Percentiles rank a stretch among this genome's conserved stretches.
Evolutionary conservation across 2,113 vertebrate genomes (phyloP).

Genomic region (Rhegmatorhina hoffmannsi): DNA sequence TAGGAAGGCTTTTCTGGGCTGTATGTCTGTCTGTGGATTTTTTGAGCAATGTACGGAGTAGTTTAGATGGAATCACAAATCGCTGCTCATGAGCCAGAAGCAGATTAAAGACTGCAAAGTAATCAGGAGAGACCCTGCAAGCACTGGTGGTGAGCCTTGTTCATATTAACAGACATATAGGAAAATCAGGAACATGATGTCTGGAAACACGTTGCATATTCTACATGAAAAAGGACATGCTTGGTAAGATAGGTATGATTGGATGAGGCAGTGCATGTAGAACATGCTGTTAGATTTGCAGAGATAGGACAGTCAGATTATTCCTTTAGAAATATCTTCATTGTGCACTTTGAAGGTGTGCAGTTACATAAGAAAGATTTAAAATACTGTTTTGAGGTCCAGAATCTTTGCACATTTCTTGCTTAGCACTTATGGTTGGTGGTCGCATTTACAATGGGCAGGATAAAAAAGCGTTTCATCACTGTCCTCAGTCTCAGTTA

Average conservation of each 20-base stretch:
- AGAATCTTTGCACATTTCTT: background rate
- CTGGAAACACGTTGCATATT: background rate
- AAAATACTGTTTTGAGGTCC: background rate
- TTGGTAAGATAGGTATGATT: background rate
- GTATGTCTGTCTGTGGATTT: background rate
- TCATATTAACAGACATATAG: background rate
- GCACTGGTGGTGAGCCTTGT: background rate
- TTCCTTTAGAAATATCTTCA: background rate
- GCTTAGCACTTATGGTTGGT: background rate
- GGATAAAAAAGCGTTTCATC: background rate
- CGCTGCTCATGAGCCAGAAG: background rate
- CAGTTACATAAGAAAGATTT: background rate
- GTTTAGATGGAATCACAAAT: background rate
- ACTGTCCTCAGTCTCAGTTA: background rate
- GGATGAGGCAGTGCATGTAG: background rate
- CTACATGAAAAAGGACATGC: background rate
- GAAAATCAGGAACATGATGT: background rate
- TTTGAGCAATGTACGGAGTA: rapidly evolving
- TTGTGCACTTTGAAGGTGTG: background rate
- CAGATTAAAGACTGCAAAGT: background rate
- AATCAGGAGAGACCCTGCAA: background rate
- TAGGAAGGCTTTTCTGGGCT: background rate
- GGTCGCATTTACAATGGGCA: background rate
- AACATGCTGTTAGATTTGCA: background rate
- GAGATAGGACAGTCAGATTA: background rate